A percentile compares a stretch with the other conserved stretches of the same genome.
Evolutionary conservation across 2,888 invertebrate species (phyloP).

Genomic region (Rugalucina vietnamica): DNA sequence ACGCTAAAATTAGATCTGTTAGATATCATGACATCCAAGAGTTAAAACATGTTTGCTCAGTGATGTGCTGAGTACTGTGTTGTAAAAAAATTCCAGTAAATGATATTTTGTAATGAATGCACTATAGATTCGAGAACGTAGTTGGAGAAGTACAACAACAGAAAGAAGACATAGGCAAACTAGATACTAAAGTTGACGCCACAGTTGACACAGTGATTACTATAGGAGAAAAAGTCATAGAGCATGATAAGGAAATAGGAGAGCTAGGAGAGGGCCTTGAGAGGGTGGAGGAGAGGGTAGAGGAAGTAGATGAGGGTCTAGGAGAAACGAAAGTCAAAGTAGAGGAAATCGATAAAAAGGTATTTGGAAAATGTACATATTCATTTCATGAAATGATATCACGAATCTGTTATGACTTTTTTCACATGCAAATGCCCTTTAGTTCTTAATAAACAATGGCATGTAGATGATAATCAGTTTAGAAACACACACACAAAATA

Average conservation of each 20-base stretch:
- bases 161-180: slow-evolving; percentile 66
- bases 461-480: not conserved
- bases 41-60: too few relatives aligned
- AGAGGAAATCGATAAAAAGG: slow-evolving; percentile 80
- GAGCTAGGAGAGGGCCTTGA: slow-evolving; percentile 61
- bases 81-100: too few relatives aligned
- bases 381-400: too few relatives aligned
- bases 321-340: slow-evolving; percentile 74
- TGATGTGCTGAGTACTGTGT: too few relatives aligned
- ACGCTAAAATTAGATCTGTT: too few relatives aligned
- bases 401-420: too few relatives aligned
- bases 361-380: slow-evolving; percentile 28
- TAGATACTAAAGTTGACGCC: slow-evolving; percentile 71
- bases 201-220: slow-evolving; percentile 67
- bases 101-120: too few relatives aligned
- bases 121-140: slow-evolving; percentile 72
- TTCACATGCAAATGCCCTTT: not conserved
- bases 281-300: slow-evolving; percentile 66
- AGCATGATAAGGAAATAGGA: slow-evolving; percentile 68
- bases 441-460: not conserved
- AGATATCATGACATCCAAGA: too few relatives aligned
- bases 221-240: slow-evolving; percentile 69
- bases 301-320: slow-evolving; percentile 66
- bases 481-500: not conserved
- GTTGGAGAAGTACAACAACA: slow-evolving; percentile 70